Evolutionary conservation across 2,888 invertebrate genomes (phyloP).

Genomic region (Emmelina monodactyla): DNA sequence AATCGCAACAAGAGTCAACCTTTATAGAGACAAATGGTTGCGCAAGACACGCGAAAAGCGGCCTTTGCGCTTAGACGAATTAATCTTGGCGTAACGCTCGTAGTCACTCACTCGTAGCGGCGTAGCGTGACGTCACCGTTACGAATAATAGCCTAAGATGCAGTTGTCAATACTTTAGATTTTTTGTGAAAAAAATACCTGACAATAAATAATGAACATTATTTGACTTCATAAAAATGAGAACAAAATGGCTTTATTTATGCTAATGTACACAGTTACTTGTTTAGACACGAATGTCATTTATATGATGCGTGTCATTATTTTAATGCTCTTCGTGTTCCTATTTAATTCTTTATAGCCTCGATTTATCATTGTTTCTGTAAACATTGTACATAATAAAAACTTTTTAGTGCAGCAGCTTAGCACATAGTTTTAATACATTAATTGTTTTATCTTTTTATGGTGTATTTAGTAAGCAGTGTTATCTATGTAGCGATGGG

Average conservation of each 20-base stretch:
- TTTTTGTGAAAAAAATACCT: not conserved
- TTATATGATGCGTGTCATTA: constrained; percentile 33
- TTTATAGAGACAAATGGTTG: constrained; percentile 67
- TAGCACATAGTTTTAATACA: not conserved
- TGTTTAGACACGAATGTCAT: constrained; percentile 32
- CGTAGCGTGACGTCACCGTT: constrained; percentile 16
- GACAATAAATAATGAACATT: not conserved
- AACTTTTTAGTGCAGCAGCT: constrained; percentile 9
- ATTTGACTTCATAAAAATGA: constrained; percentile 16
- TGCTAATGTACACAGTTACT: constrained; percentile 28
- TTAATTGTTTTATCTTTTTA: too few species aligned
- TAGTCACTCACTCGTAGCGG: constrained; percentile 16
- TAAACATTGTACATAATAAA: not conserved
- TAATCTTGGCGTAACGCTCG: constrained; percentile 54
- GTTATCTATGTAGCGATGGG: too few species aligned
- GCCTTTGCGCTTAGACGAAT: constrained; percentile 56
- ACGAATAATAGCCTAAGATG: too few species aligned
- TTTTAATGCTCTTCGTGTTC: constrained; percentile 26
- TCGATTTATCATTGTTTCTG: constrained; percentile 13
- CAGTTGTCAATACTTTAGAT: too few species aligned
- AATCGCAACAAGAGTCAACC: constrained; percentile 61
- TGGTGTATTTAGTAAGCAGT: too few species aligned
- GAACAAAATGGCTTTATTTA: constrained; percentile 27
- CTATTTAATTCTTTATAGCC: constrained; percentile 13
- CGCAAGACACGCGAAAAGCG: constrained; percentile 47